phyloP scores from a whole-genome alignment of 2,113 vertebrate genomes.

The Ochotona curzoniae region DNA sequence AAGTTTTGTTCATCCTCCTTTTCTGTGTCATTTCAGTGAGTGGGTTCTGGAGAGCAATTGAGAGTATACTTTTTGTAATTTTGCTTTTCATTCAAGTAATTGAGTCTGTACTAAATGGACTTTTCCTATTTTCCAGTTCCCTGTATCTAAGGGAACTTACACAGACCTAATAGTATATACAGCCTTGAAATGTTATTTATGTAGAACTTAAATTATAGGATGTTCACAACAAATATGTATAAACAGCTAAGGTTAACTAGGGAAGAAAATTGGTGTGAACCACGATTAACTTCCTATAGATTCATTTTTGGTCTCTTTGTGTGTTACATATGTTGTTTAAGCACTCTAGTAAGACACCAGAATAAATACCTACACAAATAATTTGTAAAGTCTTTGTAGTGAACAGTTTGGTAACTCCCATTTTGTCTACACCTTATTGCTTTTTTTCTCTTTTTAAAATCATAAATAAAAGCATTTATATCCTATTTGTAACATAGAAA shows the following conservation, averaged over 20 bases:
- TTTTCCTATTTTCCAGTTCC: constrained; percentile 9
- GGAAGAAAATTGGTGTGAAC: background rate
- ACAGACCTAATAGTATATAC: background rate
- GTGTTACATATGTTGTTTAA: background rate
- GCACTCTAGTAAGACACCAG: background rate
- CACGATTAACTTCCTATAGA: background rate
- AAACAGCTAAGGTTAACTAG: background rate
- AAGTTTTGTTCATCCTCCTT: background rate
- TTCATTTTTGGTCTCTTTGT: background rate
- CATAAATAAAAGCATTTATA: background rate
- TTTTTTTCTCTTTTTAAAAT: background rate
- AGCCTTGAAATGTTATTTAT: background rate
- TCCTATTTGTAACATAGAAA: background rate
- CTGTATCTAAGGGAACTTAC: background rate
- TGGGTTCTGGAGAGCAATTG: background rate
- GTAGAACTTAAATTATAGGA: background rate
- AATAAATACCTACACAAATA: background rate
- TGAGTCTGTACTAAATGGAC: background rate
- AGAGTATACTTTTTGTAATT: background rate
- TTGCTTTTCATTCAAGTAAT: constrained; percentile 1
- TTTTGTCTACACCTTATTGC: background rate
- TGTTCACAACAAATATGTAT: background rate
- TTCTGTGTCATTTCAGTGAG: background rate
- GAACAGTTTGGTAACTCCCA: background rate
- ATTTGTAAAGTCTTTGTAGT: background rate